These are phyloP conservation scores for Pongo abelii DNA, from an alignment of 2,113 vertebrate species.

Conservation along the genomic window DNA sequence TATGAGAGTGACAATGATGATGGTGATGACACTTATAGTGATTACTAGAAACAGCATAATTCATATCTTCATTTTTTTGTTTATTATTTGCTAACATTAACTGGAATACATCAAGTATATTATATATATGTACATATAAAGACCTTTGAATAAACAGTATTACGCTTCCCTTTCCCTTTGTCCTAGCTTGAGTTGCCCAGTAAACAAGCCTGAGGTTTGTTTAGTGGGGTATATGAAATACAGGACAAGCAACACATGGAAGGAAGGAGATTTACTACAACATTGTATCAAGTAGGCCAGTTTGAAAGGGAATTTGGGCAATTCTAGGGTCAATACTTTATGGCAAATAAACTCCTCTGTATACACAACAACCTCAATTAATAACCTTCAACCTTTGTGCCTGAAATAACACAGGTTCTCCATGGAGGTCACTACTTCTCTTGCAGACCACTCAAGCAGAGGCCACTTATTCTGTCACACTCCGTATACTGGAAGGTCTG, in stretches of 20 bases:
- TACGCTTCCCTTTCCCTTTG: not conserved
- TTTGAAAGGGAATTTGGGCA: not conserved
- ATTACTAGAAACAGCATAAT: not conserved
- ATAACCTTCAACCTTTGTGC: not conserved
- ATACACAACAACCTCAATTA: not conserved
- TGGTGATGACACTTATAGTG: not conserved
- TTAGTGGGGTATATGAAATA: not conserved
- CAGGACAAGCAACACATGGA: too few species aligned
- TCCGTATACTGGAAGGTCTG: not conserved
- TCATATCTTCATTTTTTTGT: not conserved
- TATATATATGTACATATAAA: not conserved
- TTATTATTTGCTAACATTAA: not conserved
- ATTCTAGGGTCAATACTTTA: not conserved
- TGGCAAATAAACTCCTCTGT: not conserved
- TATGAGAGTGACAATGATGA: not conserved
- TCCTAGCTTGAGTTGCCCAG: not conserved
- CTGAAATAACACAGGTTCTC: not conserved
- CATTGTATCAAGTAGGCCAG: not conserved
- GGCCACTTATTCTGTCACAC: not conserved
- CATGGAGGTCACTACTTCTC: not conserved
- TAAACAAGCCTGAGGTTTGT: not conserved
- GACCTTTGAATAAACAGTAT: not conserved
- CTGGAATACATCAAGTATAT: not conserved
- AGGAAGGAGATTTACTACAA: not conserved
- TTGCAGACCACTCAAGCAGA: not conserved